A percentile compares a stretch with the other conserved stretches of the same genome.
phyloP scores from a whole-genome alignment of 1,140 invertebrate genomes.

The Samia ricini region DNA sequence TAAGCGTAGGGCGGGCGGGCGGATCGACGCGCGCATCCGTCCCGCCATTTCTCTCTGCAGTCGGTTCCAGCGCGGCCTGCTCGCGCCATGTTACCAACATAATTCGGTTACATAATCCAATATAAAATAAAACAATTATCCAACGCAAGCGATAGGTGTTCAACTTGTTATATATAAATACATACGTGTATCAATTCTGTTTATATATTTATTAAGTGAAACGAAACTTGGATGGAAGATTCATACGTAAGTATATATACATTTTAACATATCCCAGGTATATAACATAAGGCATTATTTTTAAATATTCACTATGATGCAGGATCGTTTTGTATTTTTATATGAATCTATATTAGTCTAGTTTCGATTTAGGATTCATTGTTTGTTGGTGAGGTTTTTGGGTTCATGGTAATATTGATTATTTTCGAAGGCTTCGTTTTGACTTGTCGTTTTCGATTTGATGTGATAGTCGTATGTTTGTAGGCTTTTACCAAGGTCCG shows the following conservation, averaged over 20 bases:
- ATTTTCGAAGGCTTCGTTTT: neutral
- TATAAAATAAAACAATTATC: constrained; percentile 35
- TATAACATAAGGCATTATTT: neutral
- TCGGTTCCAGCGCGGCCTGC: constrained; percentile 49
- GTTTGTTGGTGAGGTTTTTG: constrained; percentile 13
- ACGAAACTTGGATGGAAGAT: neutral
- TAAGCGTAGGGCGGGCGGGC: constrained; percentile 62
- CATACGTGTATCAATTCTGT: constrained; percentile 4
- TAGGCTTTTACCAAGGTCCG: too few relatives aligned
- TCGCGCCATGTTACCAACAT: constrained; percentile 57
- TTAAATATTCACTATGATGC: neutral
- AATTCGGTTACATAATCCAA: constrained; percentile 60
- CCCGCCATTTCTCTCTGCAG: constrained; percentile 71
- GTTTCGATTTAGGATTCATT: neutral
- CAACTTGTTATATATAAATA: neutral
- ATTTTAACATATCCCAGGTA: neutral
- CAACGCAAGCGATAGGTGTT: neutral
- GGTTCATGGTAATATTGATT: neutral
- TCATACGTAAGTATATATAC: neutral
- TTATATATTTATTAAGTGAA: neutral
- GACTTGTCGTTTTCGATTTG: neutral
- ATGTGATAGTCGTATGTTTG: too few relatives aligned
- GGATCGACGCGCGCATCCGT: constrained; percentile 63
- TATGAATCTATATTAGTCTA: neutral
- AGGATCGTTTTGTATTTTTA: neutral